phyloP scores from a whole-genome alignment of 2,797 vertebrate species.

The Sebastes elongatus region DNA sequence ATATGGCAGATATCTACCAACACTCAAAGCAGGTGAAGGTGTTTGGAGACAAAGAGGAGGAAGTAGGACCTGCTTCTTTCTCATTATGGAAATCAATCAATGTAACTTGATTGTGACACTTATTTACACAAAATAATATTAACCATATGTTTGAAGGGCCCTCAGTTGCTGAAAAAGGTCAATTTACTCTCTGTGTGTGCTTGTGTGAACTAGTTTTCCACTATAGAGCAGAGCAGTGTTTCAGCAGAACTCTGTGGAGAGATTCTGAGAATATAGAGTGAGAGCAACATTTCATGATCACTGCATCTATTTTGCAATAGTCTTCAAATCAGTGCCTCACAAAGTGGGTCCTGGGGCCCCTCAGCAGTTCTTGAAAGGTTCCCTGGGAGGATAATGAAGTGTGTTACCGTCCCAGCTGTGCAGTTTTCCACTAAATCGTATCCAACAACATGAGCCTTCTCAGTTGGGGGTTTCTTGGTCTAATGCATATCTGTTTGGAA shows the following conservation, averaged over 20 bases:
- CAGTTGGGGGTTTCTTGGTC: neutral
- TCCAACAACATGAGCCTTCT: neutral
- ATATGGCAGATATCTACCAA: no score
- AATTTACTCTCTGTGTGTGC: neutral
- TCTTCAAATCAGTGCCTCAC: constrained; percentile 20
- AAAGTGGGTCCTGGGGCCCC: constrained; percentile 14
- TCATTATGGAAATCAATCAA: neutral
- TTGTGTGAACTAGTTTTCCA: neutral
- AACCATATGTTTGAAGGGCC: neutral
- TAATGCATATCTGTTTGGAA: constrained; percentile 10
- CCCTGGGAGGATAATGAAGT: constrained; percentile 43
- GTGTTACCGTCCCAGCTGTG: constrained; percentile 34
- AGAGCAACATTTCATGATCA: constrained; percentile 16
- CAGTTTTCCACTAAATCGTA: constrained; percentile 8
- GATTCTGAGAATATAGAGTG: neutral
- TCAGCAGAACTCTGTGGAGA: neutral
- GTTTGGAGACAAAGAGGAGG: no score
- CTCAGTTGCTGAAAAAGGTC: neutral
- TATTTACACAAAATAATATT: neutral
- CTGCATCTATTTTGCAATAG: constrained; percentile 26
- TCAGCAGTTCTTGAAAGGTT: constrained; percentile 33
- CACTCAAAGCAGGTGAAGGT: no score
- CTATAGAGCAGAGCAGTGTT: neutral
- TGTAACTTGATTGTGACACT: neutral
- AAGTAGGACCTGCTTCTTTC: neutral